Evolutionary conservation across 2,113 vertebrate genomes (phyloP), one percentile per base, ranked within the genome.

Genomic region (Hippocampus mohnikei): DNA sequence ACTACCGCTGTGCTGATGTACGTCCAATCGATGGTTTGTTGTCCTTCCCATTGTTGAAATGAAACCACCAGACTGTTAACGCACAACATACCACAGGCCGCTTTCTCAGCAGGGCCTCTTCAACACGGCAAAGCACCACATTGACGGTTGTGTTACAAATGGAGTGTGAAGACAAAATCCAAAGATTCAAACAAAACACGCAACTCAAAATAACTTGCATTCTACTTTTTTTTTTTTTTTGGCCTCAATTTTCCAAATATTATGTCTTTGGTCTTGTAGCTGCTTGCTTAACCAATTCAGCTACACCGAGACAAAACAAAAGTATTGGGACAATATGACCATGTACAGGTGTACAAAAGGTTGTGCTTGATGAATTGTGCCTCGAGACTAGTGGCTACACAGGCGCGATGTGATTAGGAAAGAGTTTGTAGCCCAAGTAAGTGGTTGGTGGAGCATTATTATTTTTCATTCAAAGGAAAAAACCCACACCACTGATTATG

Each of bases 61-160:
- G 41, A 75, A 84, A 83, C 74, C 76, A 44, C 76, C 81, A 75
- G 56, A 48, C 48, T 44, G 27, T 74, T 77, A 48, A 73, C 5
- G 58, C 70, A 70, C 55, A 40, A 37, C 25, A 59, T 59, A 59
- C 25, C 25, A 18, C 55, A 59, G 25, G 13, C 56, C 16, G 25
- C 56, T 25, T 25, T 58, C 56, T 15, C 23, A 29, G 16, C 13
- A 18, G 18, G 56, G 56, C 13, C 56, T 15, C 55, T 55, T 58
- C 4, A 58, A 25, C 23, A 58, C 5, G 8, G 25, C 8, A 52
- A 52, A 52, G 50, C 50, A n/a, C 20, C 2, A 52, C 50, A 29
- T 15, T 8, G 21, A 67, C 33, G 52, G 27, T 67, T 21, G 55
- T 55, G 27, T 68, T 61, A 70, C 60, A 72, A 60, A 55, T 29